These are phyloP conservation scores for Etheostoma spectabile DNA, from an alignment of 2,113 vertebrate species.

Conservation along the genomic window DNA sequence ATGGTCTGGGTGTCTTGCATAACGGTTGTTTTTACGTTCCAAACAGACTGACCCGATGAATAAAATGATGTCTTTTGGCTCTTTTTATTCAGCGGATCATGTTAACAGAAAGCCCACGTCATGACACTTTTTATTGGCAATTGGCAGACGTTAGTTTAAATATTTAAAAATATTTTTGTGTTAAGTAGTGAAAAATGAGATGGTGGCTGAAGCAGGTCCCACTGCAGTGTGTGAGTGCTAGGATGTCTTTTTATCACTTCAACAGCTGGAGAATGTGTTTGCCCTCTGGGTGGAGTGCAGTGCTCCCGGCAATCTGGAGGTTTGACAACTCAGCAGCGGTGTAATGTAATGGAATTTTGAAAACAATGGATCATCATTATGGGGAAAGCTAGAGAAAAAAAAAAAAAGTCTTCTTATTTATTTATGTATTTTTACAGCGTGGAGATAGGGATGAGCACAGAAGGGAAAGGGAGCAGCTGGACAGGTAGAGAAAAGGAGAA, in stretches of 20 bases:
- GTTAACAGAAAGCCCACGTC: neutral
- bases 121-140: neutral
- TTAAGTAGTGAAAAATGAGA: conserved; percentile 6
- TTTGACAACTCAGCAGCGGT: conserved; percentile 18
- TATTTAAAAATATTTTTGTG: conserved; percentile 27
- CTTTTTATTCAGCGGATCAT: neutral
- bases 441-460: conserved; percentile 7
- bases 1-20: neutral
- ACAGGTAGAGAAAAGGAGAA: conserved; percentile 4
- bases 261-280: conserved; percentile 33
- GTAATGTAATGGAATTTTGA: conserved; percentile 16
- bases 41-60: neutral
- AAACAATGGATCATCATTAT: conserved; percentile 50
- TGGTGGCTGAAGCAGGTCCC: neutral
- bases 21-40: conserved; percentile 25
- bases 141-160: conserved; percentile 6
- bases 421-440: neutral
- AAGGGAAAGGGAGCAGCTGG: neutral
- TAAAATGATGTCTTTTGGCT: conserved; percentile 20
- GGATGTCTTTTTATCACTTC: conserved; percentile 32
- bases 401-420: neutral
- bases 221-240: neutral
- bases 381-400: neutral
- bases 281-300: conserved; percentile 41
- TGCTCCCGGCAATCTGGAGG: conserved; percentile 23